phyloP scores from a whole-genome alignment of 2,113 vertebrate genomes.

The Anolis carolinensis region DNA sequence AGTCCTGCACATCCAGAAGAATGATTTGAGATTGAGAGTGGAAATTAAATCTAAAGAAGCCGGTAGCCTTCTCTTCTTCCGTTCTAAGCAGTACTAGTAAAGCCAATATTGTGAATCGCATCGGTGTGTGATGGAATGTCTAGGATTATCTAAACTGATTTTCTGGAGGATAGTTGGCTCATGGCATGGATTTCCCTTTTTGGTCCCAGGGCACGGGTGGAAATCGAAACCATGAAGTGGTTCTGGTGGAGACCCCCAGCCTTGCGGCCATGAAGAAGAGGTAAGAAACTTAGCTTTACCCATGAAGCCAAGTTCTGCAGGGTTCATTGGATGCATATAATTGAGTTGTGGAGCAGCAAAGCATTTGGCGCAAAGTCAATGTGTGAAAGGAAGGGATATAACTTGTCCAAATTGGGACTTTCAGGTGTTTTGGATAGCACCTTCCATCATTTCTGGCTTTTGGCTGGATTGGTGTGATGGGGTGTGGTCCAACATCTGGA shows the following conservation, averaged over 20 bases:
- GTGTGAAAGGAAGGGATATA: neutral
- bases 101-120: neutral
- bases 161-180: neutral
- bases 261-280: slow-evolving; percentile 65
- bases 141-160: too few relatives aligned
- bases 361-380: neutral
- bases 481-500: neutral
- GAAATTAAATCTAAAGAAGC: neutral
- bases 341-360: neutral
- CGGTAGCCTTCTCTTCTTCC: neutral
- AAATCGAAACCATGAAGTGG: slow-evolving; percentile 58
- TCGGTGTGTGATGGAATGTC: neutral
- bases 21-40: neutral
- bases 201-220: slow-evolving; percentile 75
- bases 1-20: neutral
- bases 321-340: neutral
- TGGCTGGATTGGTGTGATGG: neutral
- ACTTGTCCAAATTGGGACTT: neutral
- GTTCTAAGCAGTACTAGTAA: neutral
- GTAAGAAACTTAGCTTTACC: slow-evolving; percentile 46
- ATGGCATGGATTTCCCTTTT: neutral
- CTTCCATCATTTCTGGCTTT: too few relatives aligned
- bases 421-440: too few relatives aligned
- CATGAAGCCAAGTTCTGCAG: too few relatives aligned
- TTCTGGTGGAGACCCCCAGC: slow-evolving; percentile 76